A percentile compares a stretch with the other conserved stretches of the same genome.
Evolutionary conservation across 2,888 invertebrate species (phyloP).

Genomic region (Acanthoscelides obtectus): DNA sequence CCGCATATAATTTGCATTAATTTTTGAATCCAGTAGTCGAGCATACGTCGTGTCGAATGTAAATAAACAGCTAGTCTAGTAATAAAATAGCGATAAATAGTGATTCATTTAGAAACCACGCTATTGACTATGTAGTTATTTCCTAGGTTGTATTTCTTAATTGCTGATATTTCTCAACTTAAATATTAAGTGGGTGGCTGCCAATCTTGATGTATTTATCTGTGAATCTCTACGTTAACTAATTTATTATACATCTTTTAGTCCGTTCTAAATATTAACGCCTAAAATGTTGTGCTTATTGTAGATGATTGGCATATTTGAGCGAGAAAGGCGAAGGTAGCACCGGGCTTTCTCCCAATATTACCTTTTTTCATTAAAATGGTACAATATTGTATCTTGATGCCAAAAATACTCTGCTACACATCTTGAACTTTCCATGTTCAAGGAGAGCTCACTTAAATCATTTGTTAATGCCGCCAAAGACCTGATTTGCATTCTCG

Average conservation of each 20-base stretch:
- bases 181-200: not conserved
- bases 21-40: not conserved
- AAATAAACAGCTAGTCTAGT: conserved; percentile 2
- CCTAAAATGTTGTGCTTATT: not conserved
- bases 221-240: not conserved
- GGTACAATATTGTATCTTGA: too few species aligned
- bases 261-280: not conserved
- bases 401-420: too few species aligned
- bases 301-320: too few species aligned
- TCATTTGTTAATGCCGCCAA: too few species aligned
- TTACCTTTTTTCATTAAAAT: too few species aligned
- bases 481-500: too few species aligned
- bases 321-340: too few species aligned
- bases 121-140: not conserved
- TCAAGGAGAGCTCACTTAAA: too few species aligned
- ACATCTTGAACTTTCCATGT: too few species aligned
- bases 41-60: not conserved
- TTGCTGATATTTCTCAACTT: not conserved
- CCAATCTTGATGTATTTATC: not conserved
- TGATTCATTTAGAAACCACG: conserved; percentile 1
- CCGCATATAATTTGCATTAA: not conserved
- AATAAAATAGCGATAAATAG: conserved; percentile 3
- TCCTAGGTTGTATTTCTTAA: not conserved
- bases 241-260: not conserved
- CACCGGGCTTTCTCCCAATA: too few species aligned